Evolutionary conservation across 1,140 invertebrate genomes (phyloP).

Genomic region (Philaenus spumarius): DNA sequence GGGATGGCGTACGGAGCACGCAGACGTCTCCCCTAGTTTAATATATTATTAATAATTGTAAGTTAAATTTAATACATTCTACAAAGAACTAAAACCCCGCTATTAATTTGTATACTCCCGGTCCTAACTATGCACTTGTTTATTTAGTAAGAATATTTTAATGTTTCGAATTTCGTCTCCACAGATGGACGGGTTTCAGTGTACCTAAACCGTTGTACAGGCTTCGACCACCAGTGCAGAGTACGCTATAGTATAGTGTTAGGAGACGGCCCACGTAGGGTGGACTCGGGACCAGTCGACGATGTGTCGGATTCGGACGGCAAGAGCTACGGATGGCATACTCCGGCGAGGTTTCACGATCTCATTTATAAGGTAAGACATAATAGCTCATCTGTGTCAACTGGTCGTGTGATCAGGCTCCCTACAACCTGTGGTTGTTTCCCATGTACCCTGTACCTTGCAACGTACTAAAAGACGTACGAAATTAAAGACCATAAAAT

Average conservation of each 20-base stretch:
- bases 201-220: constrained; percentile 66
- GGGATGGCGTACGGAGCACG: no score
- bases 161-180: no score
- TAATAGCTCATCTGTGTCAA: not conserved
- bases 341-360: constrained; percentile 52
- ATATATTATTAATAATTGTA: no score
- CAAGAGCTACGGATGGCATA: constrained; percentile 64
- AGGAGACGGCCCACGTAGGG: constrained; percentile 61
- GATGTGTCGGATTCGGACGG: constrained; percentile 70
- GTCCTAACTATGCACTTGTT: no score
- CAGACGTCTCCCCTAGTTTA: no score
- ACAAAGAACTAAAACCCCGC: no score
- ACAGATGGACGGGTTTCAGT: constrained; percentile 48
- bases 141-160: no score
- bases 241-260: constrained; percentile 66
- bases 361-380: constrained; percentile 48
- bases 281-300: constrained; percentile 71
- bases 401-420: not conserved
- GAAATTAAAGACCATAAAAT: no score
- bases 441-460: no score
- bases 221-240: constrained; percentile 73
- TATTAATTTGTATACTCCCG: no score
- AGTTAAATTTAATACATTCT: no score
- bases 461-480: no score
- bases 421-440: not conserved